These are phyloP conservation scores for Aurelia aurita DNA, from an alignment of 30 jellyfish, hydroid and myxozoan genomes.

Conservation along the genomic window DNA sequence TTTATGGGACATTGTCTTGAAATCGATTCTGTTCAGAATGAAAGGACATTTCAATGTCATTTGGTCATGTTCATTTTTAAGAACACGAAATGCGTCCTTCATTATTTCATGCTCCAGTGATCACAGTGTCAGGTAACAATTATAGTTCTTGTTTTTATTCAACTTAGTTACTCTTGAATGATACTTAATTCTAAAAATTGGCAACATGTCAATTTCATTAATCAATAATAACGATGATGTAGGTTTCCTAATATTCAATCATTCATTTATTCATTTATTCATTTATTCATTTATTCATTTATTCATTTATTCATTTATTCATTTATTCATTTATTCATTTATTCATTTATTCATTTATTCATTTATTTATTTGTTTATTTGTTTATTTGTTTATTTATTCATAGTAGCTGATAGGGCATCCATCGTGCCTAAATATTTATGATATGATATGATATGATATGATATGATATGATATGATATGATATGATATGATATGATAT, in stretches of 20 bases:
- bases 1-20: slow-evolving; percentile 21
- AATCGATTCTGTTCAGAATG: neutral
- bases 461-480: no score
- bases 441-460: no score
- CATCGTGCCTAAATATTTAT: neutral
- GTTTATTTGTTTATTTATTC: neutral
- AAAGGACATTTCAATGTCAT: slow-evolving; percentile 50
- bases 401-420: neutral
- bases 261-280: no score
- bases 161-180: neutral
- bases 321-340: neutral
- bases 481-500: no score
- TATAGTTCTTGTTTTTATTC: neutral
- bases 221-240: no score
- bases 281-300: neutral
- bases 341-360: neutral
- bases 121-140: slow-evolving; percentile 40
- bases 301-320: neutral
- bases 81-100: neutral
- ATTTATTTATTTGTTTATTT: neutral
- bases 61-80: slow-evolving; percentile 60
- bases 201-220: no score
- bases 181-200: neutral
- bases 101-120: slow-evolving; percentile 67
- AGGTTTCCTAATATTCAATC: no score